A percentile compares a stretch with the other conserved stretches of the same genome.
Evolutionary conservation across 2,888 invertebrate genomes (phyloP).

Genomic region (Caenorhabditis sulstoni): DNA sequence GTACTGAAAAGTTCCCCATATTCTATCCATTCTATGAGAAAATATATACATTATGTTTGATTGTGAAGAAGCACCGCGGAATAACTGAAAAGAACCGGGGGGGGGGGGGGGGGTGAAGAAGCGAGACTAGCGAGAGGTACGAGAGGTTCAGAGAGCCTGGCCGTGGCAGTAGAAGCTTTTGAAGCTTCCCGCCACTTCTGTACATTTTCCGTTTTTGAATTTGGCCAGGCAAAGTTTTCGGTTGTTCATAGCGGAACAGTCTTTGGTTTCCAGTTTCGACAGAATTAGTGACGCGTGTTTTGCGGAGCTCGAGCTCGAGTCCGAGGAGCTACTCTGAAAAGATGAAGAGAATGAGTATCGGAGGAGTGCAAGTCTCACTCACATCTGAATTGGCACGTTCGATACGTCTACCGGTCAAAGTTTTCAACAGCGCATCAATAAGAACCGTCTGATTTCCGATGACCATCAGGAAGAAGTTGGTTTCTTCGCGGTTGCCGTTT

Average conservation of each 20-base stretch:
- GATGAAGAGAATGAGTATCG: too few species aligned
- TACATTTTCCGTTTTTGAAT: constrained; percentile 52
- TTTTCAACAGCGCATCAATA: constrained; percentile 45
- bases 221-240: constrained; percentile 53
- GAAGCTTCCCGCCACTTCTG: constrained; percentile 54
- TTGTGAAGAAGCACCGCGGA: neutral
- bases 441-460: constrained; percentile 38
- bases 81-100: too few species aligned
- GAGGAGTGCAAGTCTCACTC: too few species aligned
- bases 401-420: constrained; percentile 32
- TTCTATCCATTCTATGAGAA: constrained; percentile 21
- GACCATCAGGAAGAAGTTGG: constrained; percentile 31
- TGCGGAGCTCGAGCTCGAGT: constrained; percentile 38
- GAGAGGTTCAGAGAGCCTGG: constrained; percentile 15
- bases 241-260: constrained; percentile 28
- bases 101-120: too few species aligned
- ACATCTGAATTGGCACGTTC: constrained; percentile 48
- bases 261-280: constrained; percentile 26
- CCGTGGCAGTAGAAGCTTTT: constrained; percentile 39
- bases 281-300: constrained; percentile 28
- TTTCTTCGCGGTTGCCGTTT: constrained; percentile 17
- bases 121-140: neutral
- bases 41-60: constrained; percentile 32
- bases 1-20: constrained; percentile 19
- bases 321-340: constrained; percentile 56